These are phyloP conservation scores for Drosophila micromelanica DNA, from an alignment of 1,140 invertebrate species.

Conservation along the genomic window DNA sequence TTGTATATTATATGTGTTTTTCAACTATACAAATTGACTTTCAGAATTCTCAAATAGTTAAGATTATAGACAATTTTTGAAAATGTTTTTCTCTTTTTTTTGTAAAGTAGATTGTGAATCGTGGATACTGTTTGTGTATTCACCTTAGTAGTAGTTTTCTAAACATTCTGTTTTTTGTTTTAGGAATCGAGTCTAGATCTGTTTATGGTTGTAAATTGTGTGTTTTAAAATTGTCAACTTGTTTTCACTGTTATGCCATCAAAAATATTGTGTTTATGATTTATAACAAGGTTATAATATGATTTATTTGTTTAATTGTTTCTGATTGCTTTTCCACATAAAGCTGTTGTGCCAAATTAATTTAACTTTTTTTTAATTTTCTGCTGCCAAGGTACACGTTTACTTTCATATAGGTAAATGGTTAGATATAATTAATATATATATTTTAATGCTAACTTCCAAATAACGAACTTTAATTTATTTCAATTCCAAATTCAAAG, in stretches of 20 bases:
- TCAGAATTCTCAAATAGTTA: conserved; percentile 20
- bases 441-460: conserved; percentile 14
- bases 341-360: background rate
- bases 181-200: background rate
- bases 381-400: conserved; percentile 50
- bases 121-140: conserved; percentile 49
- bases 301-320: background rate
- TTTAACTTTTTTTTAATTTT: background rate
- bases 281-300: background rate
- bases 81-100: background rate
- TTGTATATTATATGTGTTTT: conserved; percentile 29
- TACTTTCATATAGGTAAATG: conserved; percentile 22
- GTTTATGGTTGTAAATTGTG: conserved; percentile 6
- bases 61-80: background rate
- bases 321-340: too few species aligned
- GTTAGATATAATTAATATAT: background rate
- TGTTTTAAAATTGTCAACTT: background rate
- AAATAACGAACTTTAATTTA: background rate
- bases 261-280: conserved; percentile 7
- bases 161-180: conserved; percentile 36
- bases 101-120: conserved; percentile 18
- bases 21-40: conserved; percentile 70
- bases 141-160: conserved; percentile 80
- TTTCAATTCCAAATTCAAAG: too few species aligned
- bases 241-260: conserved; percentile 20